Percentiles rank a stretch among this genome's conserved stretches.
phyloP scores from a whole-genome alignment of 2,888 invertebrate species.

The Mayetiola destructor region DNA sequence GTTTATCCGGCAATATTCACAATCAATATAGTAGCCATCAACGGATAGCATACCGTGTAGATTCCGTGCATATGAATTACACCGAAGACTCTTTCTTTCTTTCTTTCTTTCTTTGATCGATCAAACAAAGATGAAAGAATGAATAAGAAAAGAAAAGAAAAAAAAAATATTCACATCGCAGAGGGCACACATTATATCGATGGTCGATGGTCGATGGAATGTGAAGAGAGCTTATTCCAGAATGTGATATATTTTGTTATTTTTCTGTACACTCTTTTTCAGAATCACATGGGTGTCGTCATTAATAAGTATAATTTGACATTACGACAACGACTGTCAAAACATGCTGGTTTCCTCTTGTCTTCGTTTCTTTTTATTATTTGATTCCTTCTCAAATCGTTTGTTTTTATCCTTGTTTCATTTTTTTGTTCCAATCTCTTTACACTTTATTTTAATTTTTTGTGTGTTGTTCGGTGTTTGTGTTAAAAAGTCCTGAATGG shows the following conservation, averaged over 20 bases:
- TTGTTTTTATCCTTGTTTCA: constrained; percentile 24
- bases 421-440: neutral
- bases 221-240: neutral
- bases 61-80: too few relatives aligned
- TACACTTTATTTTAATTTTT: too few relatives aligned
- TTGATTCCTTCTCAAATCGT: constrained; percentile 17
- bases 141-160: constrained; percentile 1
- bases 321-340: constrained; percentile 38
- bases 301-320: constrained; percentile 39
- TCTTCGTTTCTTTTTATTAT: constrained; percentile 17
- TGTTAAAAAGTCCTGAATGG: constrained; percentile 8
- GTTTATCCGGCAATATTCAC: too few relatives aligned
- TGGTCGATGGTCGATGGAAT: too few relatives aligned
- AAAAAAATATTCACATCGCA: neutral
- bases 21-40: too few relatives aligned
- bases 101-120: neutral
- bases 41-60: neutral
- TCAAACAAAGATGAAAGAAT: constrained; percentile 2
- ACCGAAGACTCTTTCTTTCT: too few relatives aligned
- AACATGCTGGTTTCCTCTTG: constrained; percentile 30
- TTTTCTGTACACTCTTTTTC: constrained; percentile 22
- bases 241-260: constrained; percentile 9
- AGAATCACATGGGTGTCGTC: constrained; percentile 38
- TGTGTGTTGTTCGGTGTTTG: neutral
- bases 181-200: too few relatives aligned